A percentile compares a stretch with the other conserved stretches of the same genome.
Conservation (phyloP, 2,888 invertebrate species). For the Tridacna gigas region DNA sequence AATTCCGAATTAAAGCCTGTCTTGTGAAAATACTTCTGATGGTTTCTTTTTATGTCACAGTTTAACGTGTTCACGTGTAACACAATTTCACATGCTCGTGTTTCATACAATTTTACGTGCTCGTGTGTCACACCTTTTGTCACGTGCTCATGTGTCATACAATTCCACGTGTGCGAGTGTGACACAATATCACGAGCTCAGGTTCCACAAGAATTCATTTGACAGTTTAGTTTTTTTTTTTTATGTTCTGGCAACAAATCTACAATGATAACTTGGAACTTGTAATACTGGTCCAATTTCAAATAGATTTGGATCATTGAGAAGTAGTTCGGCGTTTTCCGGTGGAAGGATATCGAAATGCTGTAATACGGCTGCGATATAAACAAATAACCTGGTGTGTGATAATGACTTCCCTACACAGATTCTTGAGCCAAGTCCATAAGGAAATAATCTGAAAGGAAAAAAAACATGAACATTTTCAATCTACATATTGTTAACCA, state of each 20-base stretch:
- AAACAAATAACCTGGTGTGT: conserved; percentile 43
- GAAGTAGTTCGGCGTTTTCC: conserved; percentile 40
- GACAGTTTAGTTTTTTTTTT: too few species aligned
- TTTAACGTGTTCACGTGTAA: too few species aligned
- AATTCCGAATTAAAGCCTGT: too few species aligned
- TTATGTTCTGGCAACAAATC: neutral
- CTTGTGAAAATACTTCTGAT: too few species aligned
- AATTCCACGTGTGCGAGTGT: too few species aligned
- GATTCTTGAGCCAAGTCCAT: conserved; percentile 49
- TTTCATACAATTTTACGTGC: too few species aligned
- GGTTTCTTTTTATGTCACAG: too few species aligned
- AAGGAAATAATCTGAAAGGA: conserved; percentile 52
- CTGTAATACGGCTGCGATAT: conserved; percentile 48
- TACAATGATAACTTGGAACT: conserved; percentile 19
- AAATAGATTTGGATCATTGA: conserved; percentile 50
- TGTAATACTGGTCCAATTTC: conserved; percentile 54
- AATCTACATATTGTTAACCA: neutral
- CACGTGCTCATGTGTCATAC: too few species aligned
- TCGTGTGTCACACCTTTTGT: too few species aligned
- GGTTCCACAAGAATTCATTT: too few species aligned
- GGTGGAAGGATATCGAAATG: conserved; percentile 57
- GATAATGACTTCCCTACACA: conserved; percentile 58
- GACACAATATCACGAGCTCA: too few species aligned
- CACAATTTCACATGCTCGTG: too few species aligned
- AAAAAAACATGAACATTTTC: neutral